Base-by-base conservation (phyloP, 2,113 vertebrate genomes). In the Sylvietta virens region DNA sequence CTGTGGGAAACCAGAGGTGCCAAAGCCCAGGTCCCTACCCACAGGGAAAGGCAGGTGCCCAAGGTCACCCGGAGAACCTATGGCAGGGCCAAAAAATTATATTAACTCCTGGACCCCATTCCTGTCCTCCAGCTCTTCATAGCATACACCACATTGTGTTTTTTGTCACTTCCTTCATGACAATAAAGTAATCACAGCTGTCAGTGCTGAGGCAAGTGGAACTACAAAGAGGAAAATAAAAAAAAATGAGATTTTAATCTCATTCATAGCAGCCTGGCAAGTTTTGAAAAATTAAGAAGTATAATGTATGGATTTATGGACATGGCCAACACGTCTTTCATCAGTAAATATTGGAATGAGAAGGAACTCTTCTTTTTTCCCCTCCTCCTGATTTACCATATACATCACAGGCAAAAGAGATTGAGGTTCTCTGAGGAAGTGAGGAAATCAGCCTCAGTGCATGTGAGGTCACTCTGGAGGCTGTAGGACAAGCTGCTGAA, bases 221-320 rank as follows among this genome's bases (percentile, higher is more conserved):
- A 56, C 12, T 2, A 3, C 24, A 33, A 21, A 35, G 64, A 79
- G 66, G 28, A 19, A 71, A 73, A 79, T 72, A 58, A 92, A 65
- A 89, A 94, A 92, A 92, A 78, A 67, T 33, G 92, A 91, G 60
- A 86, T 67, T 93, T 94, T 69, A 76, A 90, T 72, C 67, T 88
- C 58, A 71, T 97, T 97, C 94, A 39, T 57, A 94, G 85, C 80
- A 89, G 84, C 92, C 71, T 54, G 86, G 71, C 60, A 92, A 95
- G 95, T 64, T 96, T 89, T 71, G 77, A 91, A 73, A 56, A 67
- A 48, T 47, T 61, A 54, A 56, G 14, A 86, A 57, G 13, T 14
- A 20, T 27, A 66, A 54, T 13, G 13, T 58, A 27, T 39, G 19
- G 51, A 42, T 82, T 51, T 73, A 77, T 24, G 80, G 78, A 15